Evolutionary conservation across 2,113 vertebrate genomes (phyloP), one percentile per base, ranked within the genome.

Genomic region (Centropus unirufus): DNA sequence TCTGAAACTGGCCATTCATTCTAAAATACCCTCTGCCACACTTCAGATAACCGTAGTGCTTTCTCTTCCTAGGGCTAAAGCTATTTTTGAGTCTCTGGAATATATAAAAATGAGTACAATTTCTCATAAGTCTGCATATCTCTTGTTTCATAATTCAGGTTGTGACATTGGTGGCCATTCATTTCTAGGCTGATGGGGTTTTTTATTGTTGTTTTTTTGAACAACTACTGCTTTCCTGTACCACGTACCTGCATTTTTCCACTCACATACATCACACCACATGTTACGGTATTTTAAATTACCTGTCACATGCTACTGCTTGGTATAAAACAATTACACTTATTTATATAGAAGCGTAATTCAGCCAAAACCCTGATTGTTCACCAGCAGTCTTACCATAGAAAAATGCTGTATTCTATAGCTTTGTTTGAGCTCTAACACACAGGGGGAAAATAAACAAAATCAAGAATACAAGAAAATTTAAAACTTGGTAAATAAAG

Each of bases 1-100:
- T 87, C 80, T 95, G 88, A 95, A 94, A 93, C 24, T 42, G 74
- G 63, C 30, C 58, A 52, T 26, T 93, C 66, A 81, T 67, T 90
- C 54, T 61, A 89, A 85, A 93, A 89, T 54, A 82, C 18, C n/a
- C 15, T 62, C 20, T 82, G 67, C 8, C n/a, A 76, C 6, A 34
- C 32, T 57, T 79, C 36, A 78, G 10, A 3, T 6, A 76, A 30
- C n/a, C 70, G 29, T 40, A 30, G 54, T 66, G 73, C 21, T 92
- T 87, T 91, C 63, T 51, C 4, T 18, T 72, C 59, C 47, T 27
- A 32, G 11, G 30, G 24, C 42, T 59, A 83, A 51, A 80, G n/a
- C 32, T 86, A 49, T 69, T 84, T 95, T 81, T 76, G 46, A 73
- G 40, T 54, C 49, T 21, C 27, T 51, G 26, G 36, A 83, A 69